These are phyloP conservation scores for Nomada ferruginata DNA, from an alignment of 2,888 invertebrate species.

Conservation along the genomic window DNA sequence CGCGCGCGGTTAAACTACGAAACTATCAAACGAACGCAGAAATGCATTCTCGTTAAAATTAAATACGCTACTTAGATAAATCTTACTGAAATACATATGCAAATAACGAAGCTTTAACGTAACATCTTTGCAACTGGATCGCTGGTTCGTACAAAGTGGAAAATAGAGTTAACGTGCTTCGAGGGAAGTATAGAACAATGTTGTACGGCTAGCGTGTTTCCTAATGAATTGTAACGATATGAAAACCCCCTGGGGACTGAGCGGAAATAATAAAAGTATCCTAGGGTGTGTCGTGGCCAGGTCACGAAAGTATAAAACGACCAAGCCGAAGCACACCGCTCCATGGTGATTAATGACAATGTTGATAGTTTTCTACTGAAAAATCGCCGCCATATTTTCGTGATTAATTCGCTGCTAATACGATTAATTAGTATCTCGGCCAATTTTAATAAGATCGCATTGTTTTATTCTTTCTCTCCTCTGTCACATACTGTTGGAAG, in stretches of 20 bases:
- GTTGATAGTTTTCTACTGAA: slow-evolving; percentile 36
- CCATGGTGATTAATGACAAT: slow-evolving; percentile 66
- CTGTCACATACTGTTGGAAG: too few relatives aligned
- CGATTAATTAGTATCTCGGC: neutral
- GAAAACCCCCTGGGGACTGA: slow-evolving; percentile 67
- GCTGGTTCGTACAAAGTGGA: neutral
- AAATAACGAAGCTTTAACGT: neutral
- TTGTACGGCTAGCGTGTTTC: slow-evolving; percentile 62
- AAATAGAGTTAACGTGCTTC: slow-evolving; percentile 42
- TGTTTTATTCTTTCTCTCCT: too few relatives aligned
- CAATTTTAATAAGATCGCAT: neutral
- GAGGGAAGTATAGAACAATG: slow-evolving; percentile 35
- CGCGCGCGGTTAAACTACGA: neutral
- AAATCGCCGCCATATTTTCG: slow-evolving; percentile 41
- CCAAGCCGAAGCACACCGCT: slow-evolving; percentile 54
- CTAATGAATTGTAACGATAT: slow-evolving; percentile 77
- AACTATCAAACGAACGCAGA: neutral
- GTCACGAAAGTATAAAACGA: slow-evolving; percentile 64
- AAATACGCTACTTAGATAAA: neutral
- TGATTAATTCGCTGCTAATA: slow-evolving; percentile 22
- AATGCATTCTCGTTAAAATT: neutral
- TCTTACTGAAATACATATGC: neutral
- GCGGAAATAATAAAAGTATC: slow-evolving; percentile 68
- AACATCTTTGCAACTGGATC: neutral
- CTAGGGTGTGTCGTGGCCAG: slow-evolving; percentile 66